A percentile compares a stretch with the other conserved stretches of the same genome.
These are phyloP conservation scores for Notothenia rossii DNA, from an alignment of 2,113 vertebrate genomes.

Conservation along the genomic window DNA sequence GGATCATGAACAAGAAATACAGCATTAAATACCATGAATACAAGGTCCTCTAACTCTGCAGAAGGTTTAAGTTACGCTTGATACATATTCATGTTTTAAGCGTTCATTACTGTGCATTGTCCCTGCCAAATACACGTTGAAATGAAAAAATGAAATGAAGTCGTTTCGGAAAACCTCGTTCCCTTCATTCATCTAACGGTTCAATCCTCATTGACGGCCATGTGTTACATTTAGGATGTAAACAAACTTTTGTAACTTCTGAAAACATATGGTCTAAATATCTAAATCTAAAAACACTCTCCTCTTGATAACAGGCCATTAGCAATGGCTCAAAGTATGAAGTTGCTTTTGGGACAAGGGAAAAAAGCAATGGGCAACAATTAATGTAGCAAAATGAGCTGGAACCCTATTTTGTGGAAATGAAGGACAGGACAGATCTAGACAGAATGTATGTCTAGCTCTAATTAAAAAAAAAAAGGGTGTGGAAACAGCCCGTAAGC, in stretches of 20 bases:
- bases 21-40: background rate
- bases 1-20: background rate
- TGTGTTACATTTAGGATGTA: background rate
- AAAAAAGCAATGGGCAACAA: background rate
- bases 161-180: background rate
- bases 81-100: too few species aligned
- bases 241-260: background rate
- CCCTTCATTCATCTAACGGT: background rate
- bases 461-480: background rate
- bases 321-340: background rate
- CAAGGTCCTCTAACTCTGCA: background rate
- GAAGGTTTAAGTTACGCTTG: background rate
- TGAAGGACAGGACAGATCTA: background rate
- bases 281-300: too few species aligned
- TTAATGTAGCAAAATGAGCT: background rate
- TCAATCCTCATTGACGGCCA: background rate
- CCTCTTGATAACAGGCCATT: background rate
- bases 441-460: background rate
- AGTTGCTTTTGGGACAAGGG: background rate
- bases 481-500: background rate
- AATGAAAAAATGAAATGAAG: too few species aligned
- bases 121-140: too few species aligned
- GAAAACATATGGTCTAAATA: background rate
- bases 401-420: background rate
- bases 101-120: too few species aligned